Evolutionary conservation across 2,888 invertebrate species (phyloP), one percentile per base, ranked within the genome.

Genomic region (Onchidella celtica): DNA sequence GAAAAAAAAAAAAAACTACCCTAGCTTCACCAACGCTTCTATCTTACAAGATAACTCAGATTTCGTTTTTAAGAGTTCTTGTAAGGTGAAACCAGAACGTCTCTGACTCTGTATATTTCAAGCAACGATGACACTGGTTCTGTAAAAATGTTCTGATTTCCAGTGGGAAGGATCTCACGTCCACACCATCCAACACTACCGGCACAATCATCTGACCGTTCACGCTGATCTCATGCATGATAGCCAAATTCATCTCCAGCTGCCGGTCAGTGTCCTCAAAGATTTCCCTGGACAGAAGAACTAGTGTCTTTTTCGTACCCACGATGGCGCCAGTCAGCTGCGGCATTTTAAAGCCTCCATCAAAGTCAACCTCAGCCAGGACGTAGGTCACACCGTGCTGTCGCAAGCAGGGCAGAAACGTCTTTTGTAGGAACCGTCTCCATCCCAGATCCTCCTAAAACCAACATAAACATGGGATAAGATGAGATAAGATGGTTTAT

Each of bases 321-420:
- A 27, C 59, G 3, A 59, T 11, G 27, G 59, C 59, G n/a, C 59
- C 59, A 11, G 59, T 27, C 27, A 59, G n/a, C n/a, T 27, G n/a
- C 27, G 59, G 27, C 14, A 27, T 6, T 27, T 24, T 3, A 14
- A 27, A 27, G 3, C 59, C 59, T 59, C 59, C 59, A 11, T n/a
- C 3, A 27, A 59, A 59, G 27, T 59, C 59, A 4, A 59, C 59
- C 14, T 59, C 59, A 3, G n/a, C 59, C 59, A 59, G 59, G 14
- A 59, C 27, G 27, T 59, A 14, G 14, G 59, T 24, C 27, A 59
- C 14, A 59, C 59, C 59, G n/a, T 24, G 59, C 4, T 59, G 59
- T 59, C 59, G 59, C 59, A 59, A 59, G 3, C 59, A n/a, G 27
- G 59, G 59, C 59, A 59, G 59, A 59, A 59, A 24, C 27, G 59